Evolutionary conservation across 1,140 invertebrate genomes (phyloP), one percentile per base, ranked within the genome.

Genomic region (Cotesia chilonis): DNA sequence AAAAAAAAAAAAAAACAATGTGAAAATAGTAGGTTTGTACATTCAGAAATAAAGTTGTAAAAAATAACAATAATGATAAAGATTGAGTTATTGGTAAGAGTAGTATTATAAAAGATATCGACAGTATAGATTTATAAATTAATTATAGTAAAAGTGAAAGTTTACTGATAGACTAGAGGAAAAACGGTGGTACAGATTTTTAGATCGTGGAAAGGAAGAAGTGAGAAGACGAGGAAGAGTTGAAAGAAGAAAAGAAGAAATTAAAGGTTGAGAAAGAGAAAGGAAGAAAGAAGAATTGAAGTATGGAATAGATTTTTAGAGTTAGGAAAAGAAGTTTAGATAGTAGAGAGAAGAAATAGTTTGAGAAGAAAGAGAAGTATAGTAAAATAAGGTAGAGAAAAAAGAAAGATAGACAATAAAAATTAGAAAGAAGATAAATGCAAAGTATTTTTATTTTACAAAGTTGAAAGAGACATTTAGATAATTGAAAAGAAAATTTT

Each of bases 131-230:
- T 47, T 47, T 47, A 14, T 55, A 17, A 55, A 17, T n/a, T 55
- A 14, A 55, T n/a, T 17, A 55, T 4, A 55, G 17, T 14, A 14
- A 55, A 14, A n/a, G 9, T 37, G 9, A 38, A 17, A 51, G 36
- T 36, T 57, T 66, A 69, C 41, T 64, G 37, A 72, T 52, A 74
- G 73, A 76, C 66, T 69, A 75, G 69, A 75, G 52, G 38, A 55
- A 55, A 55, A 55, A 55, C 54, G 54, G 54, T 55, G 54, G 54
- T 14, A 14, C n/a, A 14, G 17, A 55, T 55, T 36, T 28, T 28
- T 28, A 28, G 28, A 28, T 28, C 28, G 28, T 28, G 28, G 28
- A 28, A 28, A 71, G 60, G 66, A 68, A 68, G 14, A 74, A 59
- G 28, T 35, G n/a, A 70, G 9, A 72, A 54, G 9, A 65, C 12